Evolutionary conservation across 1,140 invertebrate genomes (phyloP).

Genomic region (Diprion similis): DNA sequence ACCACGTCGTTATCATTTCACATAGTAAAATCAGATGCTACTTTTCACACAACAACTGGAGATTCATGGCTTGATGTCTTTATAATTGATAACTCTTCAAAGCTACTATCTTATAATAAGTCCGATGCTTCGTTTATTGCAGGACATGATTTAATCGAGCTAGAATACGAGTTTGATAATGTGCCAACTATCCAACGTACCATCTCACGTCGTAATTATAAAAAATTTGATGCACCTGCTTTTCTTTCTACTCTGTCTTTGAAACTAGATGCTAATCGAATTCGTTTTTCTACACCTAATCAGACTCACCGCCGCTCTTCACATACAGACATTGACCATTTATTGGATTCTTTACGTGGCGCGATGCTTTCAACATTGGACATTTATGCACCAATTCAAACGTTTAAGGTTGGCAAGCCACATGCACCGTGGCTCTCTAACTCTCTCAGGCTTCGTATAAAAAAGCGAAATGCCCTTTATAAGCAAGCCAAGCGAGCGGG

Average conservation of each 20-base stretch:
- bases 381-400: neutral
- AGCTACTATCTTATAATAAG: too few relatives aligned
- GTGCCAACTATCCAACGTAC: neutral
- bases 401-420: too few relatives aligned
- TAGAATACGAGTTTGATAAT: neutral
- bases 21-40: too few relatives aligned
- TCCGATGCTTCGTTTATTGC: too few relatives aligned
- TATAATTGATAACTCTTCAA: neutral
- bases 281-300: too few relatives aligned
- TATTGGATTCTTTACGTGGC: neutral
- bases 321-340: too few relatives aligned
- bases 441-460: too few relatives aligned
- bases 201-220: neutral
- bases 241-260: neutral
- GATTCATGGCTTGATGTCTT: neutral
- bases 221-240: neutral
- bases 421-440: too few relatives aligned
- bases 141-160: neutral
- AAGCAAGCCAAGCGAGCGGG: too few relatives aligned
- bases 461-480: too few relatives aligned
- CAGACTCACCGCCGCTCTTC: too few relatives aligned
- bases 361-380: neutral
- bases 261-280: too few relatives aligned
- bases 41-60: neutral
- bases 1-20: neutral